Evolutionary conservation across 1,140 invertebrate genomes (phyloP).

Genomic region (Proales similis): DNA sequence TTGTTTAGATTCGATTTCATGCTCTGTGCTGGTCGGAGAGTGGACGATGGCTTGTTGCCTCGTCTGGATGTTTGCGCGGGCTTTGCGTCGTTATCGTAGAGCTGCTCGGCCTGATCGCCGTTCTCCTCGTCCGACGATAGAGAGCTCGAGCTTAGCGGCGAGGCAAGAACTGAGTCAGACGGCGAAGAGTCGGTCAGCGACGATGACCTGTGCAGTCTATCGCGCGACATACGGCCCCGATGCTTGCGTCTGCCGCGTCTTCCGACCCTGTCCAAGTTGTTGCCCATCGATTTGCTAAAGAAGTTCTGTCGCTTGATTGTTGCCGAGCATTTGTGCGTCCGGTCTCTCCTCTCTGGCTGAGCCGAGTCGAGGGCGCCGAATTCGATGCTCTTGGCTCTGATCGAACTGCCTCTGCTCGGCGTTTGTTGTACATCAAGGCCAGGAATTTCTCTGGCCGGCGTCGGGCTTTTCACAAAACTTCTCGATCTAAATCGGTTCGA

Average conservation of each 20-base stretch:
- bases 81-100: constrained; percentile 1
- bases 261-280: not conserved
- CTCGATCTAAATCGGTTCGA: no score
- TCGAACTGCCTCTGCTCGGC: constrained; percentile 2
- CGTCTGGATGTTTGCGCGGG: not conserved
- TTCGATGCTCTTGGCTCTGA: not conserved
- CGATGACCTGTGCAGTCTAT: no score
- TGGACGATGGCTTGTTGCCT: no score
- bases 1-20: no score
- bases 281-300: constrained; percentile 10
- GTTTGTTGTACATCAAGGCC: not conserved
- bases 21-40: no score
- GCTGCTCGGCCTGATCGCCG: not conserved
- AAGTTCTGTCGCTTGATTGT: not conserved
- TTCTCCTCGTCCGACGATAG: constrained; percentile 2
- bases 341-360: not conserved
- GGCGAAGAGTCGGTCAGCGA: constrained; percentile 10
- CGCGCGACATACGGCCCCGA: not conserved
- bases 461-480: constrained; percentile 26
- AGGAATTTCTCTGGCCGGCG: constrained; percentile 34
- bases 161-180: not conserved
- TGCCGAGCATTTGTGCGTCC: not conserved
- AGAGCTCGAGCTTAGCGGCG: not conserved
- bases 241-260: constrained; percentile 1
- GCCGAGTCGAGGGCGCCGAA: not conserved